A percentile compares a stretch with the other conserved stretches of the same genome.
phyloP scores from a whole-genome alignment of 2,797 vertebrate species.

The Ceryle rudis region DNA sequence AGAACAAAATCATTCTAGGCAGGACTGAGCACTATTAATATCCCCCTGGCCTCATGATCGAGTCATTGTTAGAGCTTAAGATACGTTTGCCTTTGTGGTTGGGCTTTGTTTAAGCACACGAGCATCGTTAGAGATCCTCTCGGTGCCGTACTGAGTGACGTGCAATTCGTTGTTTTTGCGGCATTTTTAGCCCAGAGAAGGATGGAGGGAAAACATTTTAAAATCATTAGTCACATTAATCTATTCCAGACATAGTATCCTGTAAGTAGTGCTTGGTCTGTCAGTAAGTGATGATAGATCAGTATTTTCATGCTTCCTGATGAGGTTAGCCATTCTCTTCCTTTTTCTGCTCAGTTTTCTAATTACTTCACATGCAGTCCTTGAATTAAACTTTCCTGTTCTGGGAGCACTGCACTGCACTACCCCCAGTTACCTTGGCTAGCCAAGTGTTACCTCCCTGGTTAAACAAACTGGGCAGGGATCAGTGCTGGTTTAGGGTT shows the following conservation, averaged over 20 bases:
- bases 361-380: not conserved
- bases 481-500: not conserved
- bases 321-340: fast-evolving
- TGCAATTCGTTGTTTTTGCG: not conserved
- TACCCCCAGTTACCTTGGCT: not conserved
- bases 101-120: not conserved
- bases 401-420: not conserved
- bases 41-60: not conserved
- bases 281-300: not conserved
- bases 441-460: not conserved
- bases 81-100: not conserved
- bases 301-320: not conserved
- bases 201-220: not conserved
- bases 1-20: not conserved
- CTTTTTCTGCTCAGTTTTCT: not conserved
- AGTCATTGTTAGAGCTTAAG: not conserved
- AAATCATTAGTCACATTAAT: not conserved
- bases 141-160: not conserved
- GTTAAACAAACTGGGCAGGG: not conserved
- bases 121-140: not conserved
- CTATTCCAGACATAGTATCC: not conserved
- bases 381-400: not conserved
- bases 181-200: not conserved
- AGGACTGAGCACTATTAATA: not conserved
- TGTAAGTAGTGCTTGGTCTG: not conserved